Conservation (phyloP, 2,113 vertebrate genomes). For the Lepisosteus osseus region DNA sequence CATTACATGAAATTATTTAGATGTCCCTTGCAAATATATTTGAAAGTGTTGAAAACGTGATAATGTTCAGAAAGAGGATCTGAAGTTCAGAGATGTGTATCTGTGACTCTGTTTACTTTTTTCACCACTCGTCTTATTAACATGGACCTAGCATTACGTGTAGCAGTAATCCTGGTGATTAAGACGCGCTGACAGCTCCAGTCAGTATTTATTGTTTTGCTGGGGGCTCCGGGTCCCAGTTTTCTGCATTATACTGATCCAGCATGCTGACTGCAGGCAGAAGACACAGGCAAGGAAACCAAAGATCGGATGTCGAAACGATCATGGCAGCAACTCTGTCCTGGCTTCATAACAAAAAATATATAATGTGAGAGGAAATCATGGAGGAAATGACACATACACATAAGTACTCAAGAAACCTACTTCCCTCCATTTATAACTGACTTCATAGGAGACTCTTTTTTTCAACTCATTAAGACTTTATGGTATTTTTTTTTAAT, state of each 20-base stretch:
- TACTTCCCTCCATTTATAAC: too few relatives aligned
- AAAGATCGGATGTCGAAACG: conserved; percentile 47
- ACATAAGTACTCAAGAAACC: not conserved
- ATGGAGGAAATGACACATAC: not conserved
- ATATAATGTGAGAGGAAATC: not conserved
- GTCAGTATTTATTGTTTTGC: conserved; percentile 72
- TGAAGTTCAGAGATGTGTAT: conserved; percentile 55
- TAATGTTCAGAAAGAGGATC: conserved; percentile 57
- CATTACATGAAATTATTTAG: not conserved
- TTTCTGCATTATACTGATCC: conserved; percentile 60
- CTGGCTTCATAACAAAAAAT: not conserved
- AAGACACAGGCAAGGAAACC: conserved; percentile 47
- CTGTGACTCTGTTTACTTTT: conserved; percentile 65
- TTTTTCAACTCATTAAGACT: too few relatives aligned
- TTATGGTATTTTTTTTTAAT: too few relatives aligned
- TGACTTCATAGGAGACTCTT: too few relatives aligned
- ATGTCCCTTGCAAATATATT: conserved; percentile 59
- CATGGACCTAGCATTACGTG: conserved; percentile 71
- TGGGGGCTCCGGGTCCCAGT: conserved; percentile 55
- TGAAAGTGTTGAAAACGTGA: conserved; percentile 69
- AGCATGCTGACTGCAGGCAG: conserved; percentile 46
- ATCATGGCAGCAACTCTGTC: not conserved
- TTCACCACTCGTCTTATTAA: conserved; percentile 77
- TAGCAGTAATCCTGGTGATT: conserved; percentile 83
- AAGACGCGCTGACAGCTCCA: conserved; percentile 79